Percentiles rank a stretch among this genome's conserved stretches.
Evolutionary conservation across 2,888 invertebrate genomes (phyloP).

Genomic region (Salticus scenicus): DNA sequence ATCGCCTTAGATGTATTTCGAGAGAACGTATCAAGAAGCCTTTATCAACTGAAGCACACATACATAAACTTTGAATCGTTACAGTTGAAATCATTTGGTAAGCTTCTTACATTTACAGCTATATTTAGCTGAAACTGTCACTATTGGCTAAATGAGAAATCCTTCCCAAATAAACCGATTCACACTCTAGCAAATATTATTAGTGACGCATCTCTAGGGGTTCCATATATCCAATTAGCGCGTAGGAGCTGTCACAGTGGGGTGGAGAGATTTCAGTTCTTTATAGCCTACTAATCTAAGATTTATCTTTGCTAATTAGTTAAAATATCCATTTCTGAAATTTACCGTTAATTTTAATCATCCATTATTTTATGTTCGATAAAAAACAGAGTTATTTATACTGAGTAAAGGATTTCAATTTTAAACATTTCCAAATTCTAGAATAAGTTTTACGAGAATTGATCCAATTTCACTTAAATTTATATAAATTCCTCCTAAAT

Average conservation of each 20-base stretch:
- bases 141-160: neutral
- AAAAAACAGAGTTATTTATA: too few relatives aligned
- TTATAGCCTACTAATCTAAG: neutral
- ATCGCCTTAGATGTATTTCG: too few relatives aligned
- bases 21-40: too few relatives aligned
- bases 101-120: neutral
- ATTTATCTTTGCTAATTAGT: slow-evolving; percentile 9
- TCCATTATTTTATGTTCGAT: too few relatives aligned
- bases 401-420: too few relatives aligned
- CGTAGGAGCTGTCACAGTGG: neutral
- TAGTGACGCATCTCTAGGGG: slow-evolving; percentile 1
- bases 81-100: neutral
- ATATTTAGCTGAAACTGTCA: neutral
- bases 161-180: neutral
- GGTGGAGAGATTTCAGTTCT: slow-evolving; percentile 1
- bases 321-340: neutral
- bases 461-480: too few relatives aligned
- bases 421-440: too few relatives aligned
- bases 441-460: too few relatives aligned
- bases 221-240: slow-evolving; percentile 1
- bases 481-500: too few relatives aligned
- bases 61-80: neutral
- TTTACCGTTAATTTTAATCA: neutral
- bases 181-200: neutral
- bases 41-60: too few relatives aligned